Evolutionary conservation across 2,888 invertebrate genomes (phyloP).

Genomic region (Lithosia quadra): DNA sequence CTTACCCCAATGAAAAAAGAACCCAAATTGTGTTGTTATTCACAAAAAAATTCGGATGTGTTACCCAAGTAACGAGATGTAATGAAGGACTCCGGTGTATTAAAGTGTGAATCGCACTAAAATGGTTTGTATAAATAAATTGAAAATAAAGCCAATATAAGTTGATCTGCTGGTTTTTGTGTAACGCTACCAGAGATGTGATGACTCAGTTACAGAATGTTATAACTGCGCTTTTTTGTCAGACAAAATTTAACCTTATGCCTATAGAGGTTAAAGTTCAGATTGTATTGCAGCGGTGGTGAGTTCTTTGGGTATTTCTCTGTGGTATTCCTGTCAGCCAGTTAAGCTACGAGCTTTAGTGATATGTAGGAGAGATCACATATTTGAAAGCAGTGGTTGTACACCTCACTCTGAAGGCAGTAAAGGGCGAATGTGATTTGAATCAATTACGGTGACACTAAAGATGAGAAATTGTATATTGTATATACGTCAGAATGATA

Average conservation of each 20-base stretch:
- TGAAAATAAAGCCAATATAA: slow-evolving; percentile 23
- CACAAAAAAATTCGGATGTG: background rate
- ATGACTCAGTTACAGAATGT: slow-evolving; percentile 17
- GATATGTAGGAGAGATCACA: slow-evolving; percentile 31
- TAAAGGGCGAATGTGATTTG: slow-evolving; percentile 24
- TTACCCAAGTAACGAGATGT: slow-evolving; percentile 23
- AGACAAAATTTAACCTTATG: slow-evolving; percentile 11
- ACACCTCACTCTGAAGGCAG: background rate
- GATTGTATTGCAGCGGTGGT: slow-evolving; percentile 5
- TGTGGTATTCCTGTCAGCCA: slow-evolving; percentile 27
- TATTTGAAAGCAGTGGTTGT: background rate
- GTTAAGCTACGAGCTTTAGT: slow-evolving; percentile 35
- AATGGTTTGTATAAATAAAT: slow-evolving; percentile 30
- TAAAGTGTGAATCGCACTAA: slow-evolving; percentile 27
- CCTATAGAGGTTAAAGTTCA: background rate
- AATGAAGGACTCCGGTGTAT: slow-evolving; percentile 33
- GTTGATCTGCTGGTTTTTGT: slow-evolving; percentile 20
- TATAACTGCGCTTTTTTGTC: background rate
- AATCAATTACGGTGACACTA: slow-evolving; percentile 22
- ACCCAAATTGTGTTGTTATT: slow-evolving; percentile 13
- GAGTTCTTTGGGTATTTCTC: slow-evolving; percentile 29
- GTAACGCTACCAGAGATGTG: background rate
- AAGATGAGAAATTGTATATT: background rate
- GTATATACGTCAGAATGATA: background rate
- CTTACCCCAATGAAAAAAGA: background rate